These are phyloP conservation scores for Pseudonaja textilis DNA, from an alignment of 2,113 vertebrate species.

Conservation along the genomic window DNA sequence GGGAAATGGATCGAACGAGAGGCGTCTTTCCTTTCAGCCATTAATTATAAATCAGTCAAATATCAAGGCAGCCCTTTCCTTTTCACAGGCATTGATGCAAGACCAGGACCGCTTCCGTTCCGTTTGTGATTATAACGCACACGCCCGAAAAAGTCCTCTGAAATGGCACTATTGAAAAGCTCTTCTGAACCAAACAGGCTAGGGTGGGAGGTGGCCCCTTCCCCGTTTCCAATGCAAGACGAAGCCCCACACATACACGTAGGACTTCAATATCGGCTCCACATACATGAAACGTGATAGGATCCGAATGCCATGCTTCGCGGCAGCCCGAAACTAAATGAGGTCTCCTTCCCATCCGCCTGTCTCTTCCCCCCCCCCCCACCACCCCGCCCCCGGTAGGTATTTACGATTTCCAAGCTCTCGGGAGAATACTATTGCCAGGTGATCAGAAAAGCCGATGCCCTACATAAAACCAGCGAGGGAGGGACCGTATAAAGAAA, in stretches of 20 bases:
- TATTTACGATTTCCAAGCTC: conserved; percentile 62
- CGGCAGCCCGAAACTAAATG: conserved; percentile 45
- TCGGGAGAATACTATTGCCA: conserved; percentile 43
- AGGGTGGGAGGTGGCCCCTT: neutral
- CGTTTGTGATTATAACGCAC: conserved; percentile 30
- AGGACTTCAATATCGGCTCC: conserved; percentile 48
- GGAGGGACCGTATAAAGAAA: conserved; percentile 41
- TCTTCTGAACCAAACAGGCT: conserved; percentile 31
- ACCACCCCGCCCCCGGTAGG: neutral
- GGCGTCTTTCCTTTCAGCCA: conserved; percentile 70
- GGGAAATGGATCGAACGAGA: conserved; percentile 33
- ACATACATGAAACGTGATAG: neutral
- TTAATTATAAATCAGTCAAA: conserved; percentile 68
- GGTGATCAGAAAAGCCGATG: conserved; percentile 55
- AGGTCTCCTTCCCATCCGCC: neutral
- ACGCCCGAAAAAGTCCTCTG: conserved; percentile 42
- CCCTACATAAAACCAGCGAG: conserved; percentile 65
- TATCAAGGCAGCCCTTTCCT: conserved; percentile 47
- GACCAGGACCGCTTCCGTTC: conserved; percentile 14
- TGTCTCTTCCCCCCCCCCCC: too few relatives aligned
- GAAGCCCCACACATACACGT: conserved; percentile 15
- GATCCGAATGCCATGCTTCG: conserved; percentile 36
- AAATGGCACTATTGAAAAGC: conserved; percentile 22
- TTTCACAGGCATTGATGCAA: conserved; percentile 42
- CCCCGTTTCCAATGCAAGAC: conserved; percentile 16